Conservation (phyloP, 2,888 invertebrate genomes). For the Stramonita haemastoma region DNA sequence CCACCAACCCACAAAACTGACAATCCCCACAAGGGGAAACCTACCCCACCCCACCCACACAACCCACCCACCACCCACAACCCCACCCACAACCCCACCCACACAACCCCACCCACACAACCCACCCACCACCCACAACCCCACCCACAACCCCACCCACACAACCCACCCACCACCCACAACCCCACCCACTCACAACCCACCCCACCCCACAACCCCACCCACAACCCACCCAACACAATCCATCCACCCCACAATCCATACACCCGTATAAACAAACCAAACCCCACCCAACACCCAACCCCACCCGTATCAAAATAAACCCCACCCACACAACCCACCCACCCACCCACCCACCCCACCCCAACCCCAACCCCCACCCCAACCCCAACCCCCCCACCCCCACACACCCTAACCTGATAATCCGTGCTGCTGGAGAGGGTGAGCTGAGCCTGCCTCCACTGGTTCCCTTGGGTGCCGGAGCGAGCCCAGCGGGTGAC, state of each 20-base stretch:
- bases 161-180: background rate
- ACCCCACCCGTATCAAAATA: background rate
- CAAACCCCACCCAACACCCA: background rate
- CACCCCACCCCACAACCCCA: slow-evolving; percentile 42
- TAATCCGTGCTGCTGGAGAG: slow-evolving; percentile 61
- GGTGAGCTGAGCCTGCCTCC: slow-evolving; percentile 65
- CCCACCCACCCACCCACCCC: background rate
- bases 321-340: background rate
- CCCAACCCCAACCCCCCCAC: background rate
- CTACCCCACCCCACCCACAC: background rate
- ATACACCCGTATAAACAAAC: too few relatives aligned
- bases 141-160: too few relatives aligned
- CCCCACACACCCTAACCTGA: slow-evolving; percentile 52
- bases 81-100: background rate
- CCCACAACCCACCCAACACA: too few relatives aligned
- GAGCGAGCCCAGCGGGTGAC: slow-evolving; percentile 58
- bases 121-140: background rate
- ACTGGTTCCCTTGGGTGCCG: slow-evolving; percentile 67
- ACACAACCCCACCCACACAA: slow-evolving; percentile 51
- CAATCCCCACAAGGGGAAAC: too few relatives aligned
- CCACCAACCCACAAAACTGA: too few relatives aligned
- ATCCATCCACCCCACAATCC: background rate
- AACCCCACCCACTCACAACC: background rate
- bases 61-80: too few relatives aligned
- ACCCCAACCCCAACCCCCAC: too few relatives aligned